A percentile compares a stretch with the other conserved stretches of the same genome.
Evolutionary conservation across 2,113 vertebrate genomes (phyloP).

Genomic region (Nannospalax galili): DNA sequence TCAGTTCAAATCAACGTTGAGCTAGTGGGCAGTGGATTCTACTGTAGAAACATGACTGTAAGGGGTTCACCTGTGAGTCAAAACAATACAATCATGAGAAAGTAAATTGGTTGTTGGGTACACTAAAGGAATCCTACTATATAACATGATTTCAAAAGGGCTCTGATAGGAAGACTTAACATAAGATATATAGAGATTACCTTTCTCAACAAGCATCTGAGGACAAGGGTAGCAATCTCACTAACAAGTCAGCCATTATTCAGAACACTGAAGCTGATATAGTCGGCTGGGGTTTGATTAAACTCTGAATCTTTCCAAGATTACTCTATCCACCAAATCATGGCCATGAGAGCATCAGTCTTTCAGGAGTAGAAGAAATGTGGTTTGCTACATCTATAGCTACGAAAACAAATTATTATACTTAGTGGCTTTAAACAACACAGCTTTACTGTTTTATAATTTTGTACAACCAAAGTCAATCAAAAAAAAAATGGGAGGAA

Average conservation of each 20-base stretch:
- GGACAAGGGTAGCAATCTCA: not conserved
- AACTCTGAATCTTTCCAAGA: not conserved
- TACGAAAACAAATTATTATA: not conserved
- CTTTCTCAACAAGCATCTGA: not conserved
- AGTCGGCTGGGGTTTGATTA: not conserved
- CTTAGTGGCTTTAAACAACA: not conserved
- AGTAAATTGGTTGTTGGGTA: not conserved
- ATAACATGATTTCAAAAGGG: not conserved
- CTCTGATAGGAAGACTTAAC: not conserved
- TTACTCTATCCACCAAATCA: not conserved
- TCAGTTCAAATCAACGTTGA: constrained; percentile 5
- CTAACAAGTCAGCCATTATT: not conserved
- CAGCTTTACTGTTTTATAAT: not conserved
- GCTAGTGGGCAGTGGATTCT: not conserved
- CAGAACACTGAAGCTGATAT: not conserved
- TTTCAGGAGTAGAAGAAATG: not conserved
- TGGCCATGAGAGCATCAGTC: not conserved
- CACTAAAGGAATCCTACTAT: not conserved
- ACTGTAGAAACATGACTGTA: not conserved
- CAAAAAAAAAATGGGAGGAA: not conserved
- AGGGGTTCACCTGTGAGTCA: not conserved
- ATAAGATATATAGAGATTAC: not conserved
- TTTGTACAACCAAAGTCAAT: not conserved
- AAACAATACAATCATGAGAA: not conserved
- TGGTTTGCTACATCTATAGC: not conserved